Percentiles rank a stretch among this genome's conserved stretches.
These are phyloP conservation scores for Heteropelma amictum DNA, from an alignment of 2,888 invertebrate species.

Conservation along the genomic window DNA sequence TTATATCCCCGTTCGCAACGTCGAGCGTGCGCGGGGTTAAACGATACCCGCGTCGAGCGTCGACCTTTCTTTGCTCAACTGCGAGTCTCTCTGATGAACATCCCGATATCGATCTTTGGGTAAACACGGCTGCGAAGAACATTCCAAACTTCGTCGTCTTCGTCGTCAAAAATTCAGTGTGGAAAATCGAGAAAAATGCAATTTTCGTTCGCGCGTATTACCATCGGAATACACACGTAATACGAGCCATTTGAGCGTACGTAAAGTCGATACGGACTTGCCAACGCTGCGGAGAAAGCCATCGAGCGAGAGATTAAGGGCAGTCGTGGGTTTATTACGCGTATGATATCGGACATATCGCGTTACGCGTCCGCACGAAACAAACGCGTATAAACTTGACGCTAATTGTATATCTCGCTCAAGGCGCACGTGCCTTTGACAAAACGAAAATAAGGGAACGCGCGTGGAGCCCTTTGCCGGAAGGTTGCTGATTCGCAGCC, in stretches of 20 bases:
- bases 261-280: slow-evolving; percentile 12
- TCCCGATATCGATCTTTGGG: too few species aligned
- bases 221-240: too few species aligned
- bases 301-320: slow-evolving; percentile 29
- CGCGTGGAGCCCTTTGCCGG: too few species aligned
- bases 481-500: too few species aligned
- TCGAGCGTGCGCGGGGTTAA: neutral
- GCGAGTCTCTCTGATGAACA: too few species aligned
- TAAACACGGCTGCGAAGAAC: too few species aligned
- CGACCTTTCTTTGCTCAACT: too few species aligned
- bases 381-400: slow-evolving; percentile 23
- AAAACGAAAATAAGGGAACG: slow-evolving; percentile 6
- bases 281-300: slow-evolving; percentile 23
- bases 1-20: neutral
- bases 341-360: slow-evolving; percentile 6
- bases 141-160: too few species aligned
- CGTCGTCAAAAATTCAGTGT: too few species aligned
- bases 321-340: neutral
- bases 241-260: slow-evolving; percentile 37
- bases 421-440: slow-evolving; percentile 51
- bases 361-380: slow-evolving; percentile 39
- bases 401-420: slow-evolving; percentile 54
- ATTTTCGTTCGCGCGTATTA: too few species aligned
- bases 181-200: too few species aligned
- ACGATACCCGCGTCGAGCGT: neutral